phyloP scores from a whole-genome alignment of 1,140 invertebrate genomes.

The Heterodera carotae region DNA sequence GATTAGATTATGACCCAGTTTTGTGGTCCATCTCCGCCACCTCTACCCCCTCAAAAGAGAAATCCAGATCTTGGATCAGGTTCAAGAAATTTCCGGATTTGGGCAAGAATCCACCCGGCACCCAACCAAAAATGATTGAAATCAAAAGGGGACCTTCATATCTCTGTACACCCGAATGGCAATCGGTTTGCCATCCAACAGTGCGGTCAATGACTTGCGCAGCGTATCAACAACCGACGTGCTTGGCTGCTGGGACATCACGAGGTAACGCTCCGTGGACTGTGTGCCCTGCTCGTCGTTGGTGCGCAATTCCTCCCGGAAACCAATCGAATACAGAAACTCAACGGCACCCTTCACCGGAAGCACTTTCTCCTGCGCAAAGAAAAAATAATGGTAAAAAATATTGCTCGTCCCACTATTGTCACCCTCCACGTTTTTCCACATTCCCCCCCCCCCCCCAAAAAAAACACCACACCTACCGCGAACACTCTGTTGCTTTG shows the following conservation, averaged over 20 bases:
- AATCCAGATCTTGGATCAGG: not conserved
- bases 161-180: slow-evolving; percentile 46
- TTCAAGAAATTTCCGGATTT: not conserved
- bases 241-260: not conserved
- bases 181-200: slow-evolving; percentile 5
- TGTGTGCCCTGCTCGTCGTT: slow-evolving; percentile 18
- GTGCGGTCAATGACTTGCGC: not conserved
- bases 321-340: slow-evolving; percentile 47
- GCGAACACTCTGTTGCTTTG: no score
- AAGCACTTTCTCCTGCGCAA: slow-evolving; percentile 40
- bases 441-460: no score
- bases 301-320: slow-evolving; percentile 27
- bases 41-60: no score
- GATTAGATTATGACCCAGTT: no score
- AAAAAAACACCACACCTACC: no score
- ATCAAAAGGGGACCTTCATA: slow-evolving; percentile 50
- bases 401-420: no score
- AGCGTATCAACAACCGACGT: not conserved
- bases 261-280: not conserved
- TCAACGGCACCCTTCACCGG: slow-evolving; percentile 44
- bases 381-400: not conserved
- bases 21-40: no score
- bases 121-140: no score
- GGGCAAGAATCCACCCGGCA: slow-evolving; percentile 6
- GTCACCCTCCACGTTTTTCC: no score